Evolutionary conservation across 2,113 vertebrate species (phyloP), one percentile per base, ranked within the genome.

Genomic region (Laterallus jamaicensis): DNA sequence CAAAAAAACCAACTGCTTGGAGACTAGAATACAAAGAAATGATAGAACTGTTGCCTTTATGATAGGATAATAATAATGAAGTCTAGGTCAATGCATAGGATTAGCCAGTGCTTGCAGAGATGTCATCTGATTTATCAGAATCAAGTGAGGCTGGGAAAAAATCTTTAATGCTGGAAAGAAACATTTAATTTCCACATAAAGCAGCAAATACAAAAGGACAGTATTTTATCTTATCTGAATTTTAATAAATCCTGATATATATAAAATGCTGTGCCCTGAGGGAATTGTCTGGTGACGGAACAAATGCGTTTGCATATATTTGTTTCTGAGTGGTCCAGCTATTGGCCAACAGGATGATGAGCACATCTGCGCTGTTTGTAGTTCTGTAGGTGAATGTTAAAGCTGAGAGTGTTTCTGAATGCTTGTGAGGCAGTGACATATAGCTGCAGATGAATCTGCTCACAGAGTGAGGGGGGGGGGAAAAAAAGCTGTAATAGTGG

Each of bases 271-370:
- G 3, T 69, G 64, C 64, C 42, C 55, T 42, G 22, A 63, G 40
- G 76, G 37, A 29, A 63, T 74, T 86, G 35, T 66, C 26, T 39
- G 39, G 4, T 42, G 50, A 80, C 28, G 50, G 31, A 91, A 50
- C 12, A 81, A 80, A 62, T 60, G 4, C 3, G 19, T 54, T 83
- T 85, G 13, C 24, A 5, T 55, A 15, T 82, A 13, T 74, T 42
- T 76, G 29, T 59, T 31, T 74, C 63, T 74, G 16, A 0, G 0
- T 50, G 35, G 31, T 42, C 0, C 0, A 52, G 52, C 22, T 68
- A 5, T 21, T 75, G 18, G 19, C 71, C 10, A 2, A 26, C 20
- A 60, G 26, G 39, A 10, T 1, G 1, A 16, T 0, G 2, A 71
- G 42, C 5, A 39, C 10, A 11, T 89, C 32, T 86, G 5, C 20